Percentiles rank a stretch among this genome's conserved stretches.
phyloP scores from a whole-genome alignment of 64 coral and sea anemone species.

The Trachythela sp. region DNA sequence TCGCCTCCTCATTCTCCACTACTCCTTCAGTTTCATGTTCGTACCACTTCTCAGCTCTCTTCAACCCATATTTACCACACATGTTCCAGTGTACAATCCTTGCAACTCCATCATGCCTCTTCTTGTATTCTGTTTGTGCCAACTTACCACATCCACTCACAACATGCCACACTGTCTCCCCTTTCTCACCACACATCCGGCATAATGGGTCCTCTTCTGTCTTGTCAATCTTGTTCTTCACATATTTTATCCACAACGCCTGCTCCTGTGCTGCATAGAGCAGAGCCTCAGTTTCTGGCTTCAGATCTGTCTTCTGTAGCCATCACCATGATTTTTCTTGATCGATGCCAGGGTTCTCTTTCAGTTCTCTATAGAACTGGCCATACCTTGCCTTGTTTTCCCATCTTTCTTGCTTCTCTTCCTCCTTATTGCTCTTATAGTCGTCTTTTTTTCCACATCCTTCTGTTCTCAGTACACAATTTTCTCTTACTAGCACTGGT shows the following conservation, averaged over 20 bases:
- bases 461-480: conserved; percentile 33
- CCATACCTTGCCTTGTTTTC: conserved; percentile 59
- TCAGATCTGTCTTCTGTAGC: conserved; percentile 45
- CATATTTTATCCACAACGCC: conserved; percentile 28
- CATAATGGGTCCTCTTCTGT: conserved; percentile 31
- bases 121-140: conserved; percentile 41
- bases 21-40: conserved; percentile 48
- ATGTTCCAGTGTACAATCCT: conserved; percentile 40
- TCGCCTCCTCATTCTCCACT: conserved; percentile 35
- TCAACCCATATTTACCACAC: conserved; percentile 50
- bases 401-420: conserved; percentile 43
- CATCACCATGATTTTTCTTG: conserved; percentile 34
- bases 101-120: conserved; percentile 35
- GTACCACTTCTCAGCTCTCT: conserved; percentile 50
- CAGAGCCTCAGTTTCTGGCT: conserved; percentile 25
- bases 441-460: conserved; percentile 38
- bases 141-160: conserved; percentile 34
- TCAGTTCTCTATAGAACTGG: conserved; percentile 54
- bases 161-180: conserved; percentile 31
- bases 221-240: conserved; percentile 28
- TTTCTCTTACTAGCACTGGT: conserved; percentile 46
- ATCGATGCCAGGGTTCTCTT: conserved; percentile 47
- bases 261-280: conserved; percentile 36
- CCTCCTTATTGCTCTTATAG: conserved; percentile 36
- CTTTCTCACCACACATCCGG: conserved; percentile 35